Percentiles rank a stretch among this genome's conserved stretches.
phyloP scores from a whole-genome alignment of 2,113 vertebrate species.

The Dipodomys spectabilis region DNA sequence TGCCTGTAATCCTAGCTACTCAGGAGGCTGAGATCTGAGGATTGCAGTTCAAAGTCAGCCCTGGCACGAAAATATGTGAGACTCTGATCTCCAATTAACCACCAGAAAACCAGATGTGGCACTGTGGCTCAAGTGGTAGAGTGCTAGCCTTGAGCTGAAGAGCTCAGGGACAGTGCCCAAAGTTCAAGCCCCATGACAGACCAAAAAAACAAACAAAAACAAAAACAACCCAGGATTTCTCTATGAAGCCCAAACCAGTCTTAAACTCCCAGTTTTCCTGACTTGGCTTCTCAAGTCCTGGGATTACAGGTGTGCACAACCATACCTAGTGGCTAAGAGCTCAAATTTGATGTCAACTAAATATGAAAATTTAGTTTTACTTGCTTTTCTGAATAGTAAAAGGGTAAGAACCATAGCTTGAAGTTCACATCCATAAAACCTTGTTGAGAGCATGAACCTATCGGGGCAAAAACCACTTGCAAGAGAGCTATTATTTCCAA shows the following conservation, averaged over 20 bases:
- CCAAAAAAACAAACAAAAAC: too few species aligned
- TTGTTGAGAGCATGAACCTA: not conserved
- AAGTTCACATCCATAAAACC: conserved; percentile 9
- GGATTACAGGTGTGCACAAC: not conserved
- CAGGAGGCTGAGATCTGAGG: too few species aligned
- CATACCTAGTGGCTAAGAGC: not conserved
- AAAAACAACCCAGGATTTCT: too few species aligned
- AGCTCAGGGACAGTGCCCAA: too few species aligned
- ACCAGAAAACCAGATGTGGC: too few species aligned
- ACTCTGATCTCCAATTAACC: too few species aligned
- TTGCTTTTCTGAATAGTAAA: conserved; percentile 7
- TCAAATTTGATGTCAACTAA: not conserved
- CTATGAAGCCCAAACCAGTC: not conserved
- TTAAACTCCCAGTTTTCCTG: not conserved
- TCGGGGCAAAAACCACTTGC: conserved; percentile 1
- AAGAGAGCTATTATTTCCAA: conserved; percentile 4
- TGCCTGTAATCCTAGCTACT: too few species aligned
- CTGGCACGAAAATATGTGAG: too few species aligned
- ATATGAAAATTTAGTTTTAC: conserved; percentile 1
- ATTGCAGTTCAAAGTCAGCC: too few species aligned
- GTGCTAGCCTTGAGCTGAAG: too few species aligned
- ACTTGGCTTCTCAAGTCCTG: not conserved
- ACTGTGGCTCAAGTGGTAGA: too few species aligned
- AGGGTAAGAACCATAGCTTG: not conserved
- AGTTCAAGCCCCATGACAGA: too few species aligned